Evolutionary conservation across 2,797 vertebrate species (phyloP).

Genomic region (Ctenopoma kingsleyae): DNA sequence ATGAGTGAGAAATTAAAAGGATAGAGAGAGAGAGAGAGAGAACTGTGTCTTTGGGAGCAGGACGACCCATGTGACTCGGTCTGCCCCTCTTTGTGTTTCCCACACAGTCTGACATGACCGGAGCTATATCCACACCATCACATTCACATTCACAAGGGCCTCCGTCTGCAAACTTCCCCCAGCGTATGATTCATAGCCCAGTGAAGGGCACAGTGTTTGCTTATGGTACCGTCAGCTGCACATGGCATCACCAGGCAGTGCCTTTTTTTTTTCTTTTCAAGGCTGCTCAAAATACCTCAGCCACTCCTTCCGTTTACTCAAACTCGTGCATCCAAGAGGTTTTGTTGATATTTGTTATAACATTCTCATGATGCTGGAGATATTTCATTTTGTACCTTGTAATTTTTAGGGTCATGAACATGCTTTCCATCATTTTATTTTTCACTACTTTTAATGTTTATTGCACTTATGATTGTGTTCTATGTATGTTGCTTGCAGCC

Average conservation of each 20-base stretch:
- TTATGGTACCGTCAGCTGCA: slow-evolving; percentile 71
- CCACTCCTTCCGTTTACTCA: slow-evolving; percentile 19
- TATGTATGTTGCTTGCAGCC: slow-evolving; percentile 23
- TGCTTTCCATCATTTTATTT: slow-evolving; percentile 27
- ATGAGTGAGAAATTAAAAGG: slow-evolving; percentile 45
- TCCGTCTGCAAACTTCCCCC: slow-evolving; percentile 69
- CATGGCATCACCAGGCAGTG: slow-evolving; percentile 44
- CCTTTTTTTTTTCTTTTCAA: slow-evolving; percentile 16
- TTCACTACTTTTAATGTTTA: slow-evolving; percentile 30
- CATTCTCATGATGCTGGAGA: slow-evolving; percentile 48
- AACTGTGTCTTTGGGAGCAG: slow-evolving; percentile 78
- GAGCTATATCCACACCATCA: slow-evolving; percentile 77
- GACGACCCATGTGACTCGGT: slow-evolving; percentile 82
- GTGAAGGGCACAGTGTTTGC: slow-evolving; percentile 70
- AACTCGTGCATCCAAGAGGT: slow-evolving; percentile 1
- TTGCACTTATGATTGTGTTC: slow-evolving; percentile 13
- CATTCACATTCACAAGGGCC: slow-evolving; percentile 72
- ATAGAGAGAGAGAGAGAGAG: slow-evolving; percentile 27
- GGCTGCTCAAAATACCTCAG: slow-evolving; percentile 32
- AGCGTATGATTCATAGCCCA: slow-evolving; percentile 76
- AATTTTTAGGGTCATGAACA: slow-evolving; percentile 15
- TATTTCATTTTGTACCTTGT: slow-evolving; percentile 21
- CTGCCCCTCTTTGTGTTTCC: slow-evolving; percentile 86
- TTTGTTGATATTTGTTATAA: slow-evolving; percentile 14
- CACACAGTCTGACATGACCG: slow-evolving; percentile 83